Conservation (phyloP, 2,888 invertebrate species). For the Halictus ligatus region DNA sequence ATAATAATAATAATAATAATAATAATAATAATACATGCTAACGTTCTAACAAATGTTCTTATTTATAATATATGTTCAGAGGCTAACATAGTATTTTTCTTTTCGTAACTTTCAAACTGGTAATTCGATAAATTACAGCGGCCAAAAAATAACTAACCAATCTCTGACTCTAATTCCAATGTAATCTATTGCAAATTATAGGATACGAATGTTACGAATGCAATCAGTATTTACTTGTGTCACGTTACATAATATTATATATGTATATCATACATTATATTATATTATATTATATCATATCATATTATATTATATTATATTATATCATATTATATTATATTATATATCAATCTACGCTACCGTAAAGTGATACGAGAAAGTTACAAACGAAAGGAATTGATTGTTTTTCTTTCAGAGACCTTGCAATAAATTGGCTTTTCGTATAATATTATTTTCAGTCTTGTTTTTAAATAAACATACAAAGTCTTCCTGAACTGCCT, state of each 20-base stretch:
- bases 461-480: conserved; percentile 79
- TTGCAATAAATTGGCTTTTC: conserved; percentile 68
- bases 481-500: conserved; percentile 77
- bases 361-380: conserved; percentile 63
- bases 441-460: conserved; percentile 78
- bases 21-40: conserved; percentile 33
- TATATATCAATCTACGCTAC: conserved; percentile 54
- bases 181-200: conserved; percentile 59
- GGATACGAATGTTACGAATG: conserved; percentile 58
- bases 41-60: conserved; percentile 54
- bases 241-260: conserved; percentile 49
- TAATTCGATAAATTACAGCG: conserved; percentile 52
- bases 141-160: conserved; percentile 48
- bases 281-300: conserved; percentile 53
- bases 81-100: conserved; percentile 50
- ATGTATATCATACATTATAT: conserved; percentile 55
- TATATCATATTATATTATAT: conserved; percentile 53
- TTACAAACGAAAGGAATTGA: conserved; percentile 60
- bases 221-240: conserved; percentile 54
- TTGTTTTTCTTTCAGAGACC: conserved; percentile 56
- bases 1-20: conserved; percentile 33
- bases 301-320: conserved; percentile 54
- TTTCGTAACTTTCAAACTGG: conserved; percentile 33
- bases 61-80: conserved; percentile 52
- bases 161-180: conserved; percentile 41